Base-by-base conservation (phyloP, 1,140 invertebrate genomes). In the Anoplolepis gracilipes region DNA sequence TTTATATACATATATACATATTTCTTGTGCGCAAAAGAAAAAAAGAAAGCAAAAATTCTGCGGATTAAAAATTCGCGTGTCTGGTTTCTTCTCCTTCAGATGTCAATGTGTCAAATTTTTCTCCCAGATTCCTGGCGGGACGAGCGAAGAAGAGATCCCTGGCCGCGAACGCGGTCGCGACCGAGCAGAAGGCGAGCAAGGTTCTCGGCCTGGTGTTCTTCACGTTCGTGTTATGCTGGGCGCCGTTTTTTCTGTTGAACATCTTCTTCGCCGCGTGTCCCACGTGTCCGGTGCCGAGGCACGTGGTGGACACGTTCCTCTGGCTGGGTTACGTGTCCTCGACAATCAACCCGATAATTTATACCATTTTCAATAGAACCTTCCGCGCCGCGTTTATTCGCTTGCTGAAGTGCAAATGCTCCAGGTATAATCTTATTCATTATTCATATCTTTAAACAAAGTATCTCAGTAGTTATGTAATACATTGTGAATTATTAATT, bases 281-380 rank as follows among this genome's bases (percentile, higher is more conserved):
- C 0, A 93, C 93, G 25, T 97, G 97, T 91, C 93, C 96, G 65
- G 97, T 98, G 22, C 97, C 97, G 39, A 96, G 96, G 19, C 96
- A 97, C 90, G 96, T 98, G 25, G 97, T 98, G 42, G 96, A 97
- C 87, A 97, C 97, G 30, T 97, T 97, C 79, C 95, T 98, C 0
- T 99, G 98, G 98, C 94, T 99, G 67, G 98, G 98, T 62, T 99
- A 98, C 94, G 97, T 98, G 53, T 98, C 97, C 22, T 98, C 97
- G 1, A 98, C 97, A 33, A 97, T 98, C 90, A 98, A 98, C 93
- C 97, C 97, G 1, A 96, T 97, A 81, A 97, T 98, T 90, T 98
- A 98, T 94, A 99, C 98, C 0, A 96, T 98, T 33, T 99, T 99
- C 95, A 99, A 99, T 93, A 96, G 96, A 75, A 98, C 97, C 1